phyloP scores from a whole-genome alignment of 2,888 invertebrate species.

The Dioctria rufipes region DNA sequence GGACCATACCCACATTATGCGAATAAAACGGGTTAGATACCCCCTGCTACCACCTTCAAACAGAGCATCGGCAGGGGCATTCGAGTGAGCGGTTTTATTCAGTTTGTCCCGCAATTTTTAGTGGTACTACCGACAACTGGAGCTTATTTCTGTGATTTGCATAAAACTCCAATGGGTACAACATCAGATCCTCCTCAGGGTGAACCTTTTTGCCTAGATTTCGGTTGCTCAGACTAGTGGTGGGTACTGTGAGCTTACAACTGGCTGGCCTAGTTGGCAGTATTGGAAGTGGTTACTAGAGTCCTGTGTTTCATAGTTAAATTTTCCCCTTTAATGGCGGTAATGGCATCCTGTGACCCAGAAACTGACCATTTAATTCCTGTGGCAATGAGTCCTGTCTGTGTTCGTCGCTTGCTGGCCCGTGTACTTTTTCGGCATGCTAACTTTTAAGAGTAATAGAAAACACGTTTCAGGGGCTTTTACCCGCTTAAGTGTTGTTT shows the following conservation, averaged over 20 bases:
- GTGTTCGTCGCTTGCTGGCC: conserved; percentile 14
- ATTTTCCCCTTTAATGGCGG: conserved; percentile 34
- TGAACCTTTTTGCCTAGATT: conserved; percentile 32
- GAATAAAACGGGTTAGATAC: background rate
- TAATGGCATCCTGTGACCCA: conserved; percentile 56
- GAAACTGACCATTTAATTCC: conserved; percentile 55
- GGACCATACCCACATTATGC: background rate
- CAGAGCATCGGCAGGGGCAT: background rate
- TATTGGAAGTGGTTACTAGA: conserved; percentile 14
- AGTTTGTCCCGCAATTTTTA: conserved; percentile 41
- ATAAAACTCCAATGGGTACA: conserved; percentile 49
- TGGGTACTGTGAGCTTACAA: background rate
- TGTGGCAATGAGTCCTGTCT: conserved; percentile 45
- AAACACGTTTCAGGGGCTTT: conserved; percentile 41
- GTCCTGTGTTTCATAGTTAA: conserved; percentile 14
- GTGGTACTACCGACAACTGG: conserved; percentile 40
- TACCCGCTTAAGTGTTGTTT: conserved; percentile 5
- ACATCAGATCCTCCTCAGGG: conserved; percentile 19
- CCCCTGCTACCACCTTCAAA: background rate
- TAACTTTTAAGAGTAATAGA: conserved; percentile 33
- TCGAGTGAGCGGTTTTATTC: conserved; percentile 20
- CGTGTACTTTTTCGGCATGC: conserved; percentile 42
- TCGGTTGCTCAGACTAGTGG: background rate
- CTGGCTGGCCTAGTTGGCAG: background rate
- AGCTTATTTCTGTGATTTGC: conserved; percentile 57